Base-by-base conservation (phyloP, 2,113 vertebrate genomes). In the Cyanoramphus novaezelandiae region DNA sequence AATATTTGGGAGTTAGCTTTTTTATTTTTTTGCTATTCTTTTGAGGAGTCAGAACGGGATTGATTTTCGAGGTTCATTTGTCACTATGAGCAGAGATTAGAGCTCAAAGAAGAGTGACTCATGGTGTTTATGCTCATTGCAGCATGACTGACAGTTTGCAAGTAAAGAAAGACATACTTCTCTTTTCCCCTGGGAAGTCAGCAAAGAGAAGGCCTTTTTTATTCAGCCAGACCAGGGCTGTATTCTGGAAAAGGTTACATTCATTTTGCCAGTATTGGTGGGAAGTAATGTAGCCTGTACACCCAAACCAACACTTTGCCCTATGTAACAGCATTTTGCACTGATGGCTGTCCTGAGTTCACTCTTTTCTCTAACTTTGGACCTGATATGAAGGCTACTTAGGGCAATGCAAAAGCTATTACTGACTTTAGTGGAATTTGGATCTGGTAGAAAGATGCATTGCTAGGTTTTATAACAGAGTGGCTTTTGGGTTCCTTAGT, bases 41-140 rank as follows among this genome's bases (percentile, higher is more conserved):
- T 43, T 84, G 55, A 65, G 33, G 65, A 96, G 77, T 83, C 55
- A 95, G 94, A 96, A 88, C 37, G 20, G 19, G 68, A 97, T 96
- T 96, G 97, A 97, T 97, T 98, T 97, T 89, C 27, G 27, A 92
- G 89, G 95, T 91, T 97, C 94, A 67, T 97, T 97, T 97, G 95
- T 97, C 82, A 80, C 92, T 94, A 41, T 77, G 90, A 96, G 87
- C 75, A 97, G 94, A 96, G 95, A 98, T 97, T 95, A 97, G 64
- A 92, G 62, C 82, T 94, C 88, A 96, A 90, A 95, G 90, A 94
- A 88, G 75, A 96, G 91, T 91, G 83, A 97, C 82, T 97, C 81
- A 89, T 46, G 53, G 84, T 90, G 91, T 68, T 86, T 93, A 24
- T 88, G 88, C 68, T 97, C 93, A 92, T 49, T 89, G 96, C 93